Base-by-base conservation (phyloP, 2,888 invertebrate genomes). In the Aplocera efformata region DNA sequence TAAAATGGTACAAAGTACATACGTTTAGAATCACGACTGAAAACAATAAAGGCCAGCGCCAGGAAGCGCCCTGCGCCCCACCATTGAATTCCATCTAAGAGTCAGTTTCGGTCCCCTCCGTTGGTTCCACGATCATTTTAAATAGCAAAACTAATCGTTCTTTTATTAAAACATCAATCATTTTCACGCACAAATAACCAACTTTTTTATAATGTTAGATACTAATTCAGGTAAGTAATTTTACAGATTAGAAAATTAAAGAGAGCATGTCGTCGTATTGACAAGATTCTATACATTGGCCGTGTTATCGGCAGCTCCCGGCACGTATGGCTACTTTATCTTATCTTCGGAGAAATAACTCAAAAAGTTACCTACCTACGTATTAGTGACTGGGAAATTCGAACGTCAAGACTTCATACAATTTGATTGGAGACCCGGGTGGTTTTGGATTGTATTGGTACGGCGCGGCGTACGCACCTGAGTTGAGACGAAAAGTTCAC, bases 31-130 rank as follows among this genome's bases (percentile, higher is more conserved):
- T 60, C 45, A 83, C 60, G 25, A 80, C 76, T 8, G 86, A 79
- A 36, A 79, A 41, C 10, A 88, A 63, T 9, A 88, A 67, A 56
- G 78, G 69, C 83, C 79, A 86, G 50, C 81, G 85, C 86, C 85
- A 86, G 56, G 72, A 63, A 42, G 75, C 58, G 53, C 69, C 59
- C 39, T 67, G 67, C 43, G 60, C 53, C 58, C 66, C 63, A 41
- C 60, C 63, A 50, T 76, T 71, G 68, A 70, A 56, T 63, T 86
- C 86, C 86, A 86, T 86, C 68, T 78, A 80, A 52, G 60, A 44
- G 58, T 51, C 52, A 59, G 44, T 47, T 42, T 53, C 58, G 55
- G 51, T 50, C 59, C 47, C 48, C 45, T 53, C 61, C 58, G 58
- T 62, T 53, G 68, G 70, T 69, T 64, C 69, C 63, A 55, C 49